Percentiles rank a stretch among this genome's conserved stretches.
These are phyloP conservation scores for Sinonovacula constricta DNA, from an alignment of 1,140 invertebrate genomes.

Conservation along the genomic window DNA sequence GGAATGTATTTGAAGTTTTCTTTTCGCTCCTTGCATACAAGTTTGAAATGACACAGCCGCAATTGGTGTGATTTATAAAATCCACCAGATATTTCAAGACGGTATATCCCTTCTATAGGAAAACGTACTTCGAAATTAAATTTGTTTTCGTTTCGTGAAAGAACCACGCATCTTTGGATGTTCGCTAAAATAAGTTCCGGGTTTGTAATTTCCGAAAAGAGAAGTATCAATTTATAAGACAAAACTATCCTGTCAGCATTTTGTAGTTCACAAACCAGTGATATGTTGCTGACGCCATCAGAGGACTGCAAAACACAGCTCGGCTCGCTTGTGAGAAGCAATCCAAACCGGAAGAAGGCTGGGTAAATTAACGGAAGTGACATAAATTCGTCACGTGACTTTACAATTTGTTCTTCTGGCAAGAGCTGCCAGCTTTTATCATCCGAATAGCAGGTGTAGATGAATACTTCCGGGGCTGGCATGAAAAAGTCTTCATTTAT, in stretches of 20 bases:
- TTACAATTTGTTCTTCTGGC: conserved; percentile 3
- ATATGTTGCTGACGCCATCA: conserved; percentile 25
- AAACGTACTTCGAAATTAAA: conserved; percentile 39
- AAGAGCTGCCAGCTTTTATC: conserved; percentile 26
- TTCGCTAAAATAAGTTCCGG: conserved; percentile 2
- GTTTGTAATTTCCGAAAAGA: background rate
- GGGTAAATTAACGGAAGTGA: conserved; percentile 30
- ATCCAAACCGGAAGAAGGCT: conserved; percentile 38
- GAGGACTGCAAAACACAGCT: conserved; percentile 15
- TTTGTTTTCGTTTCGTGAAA: conserved; percentile 18
- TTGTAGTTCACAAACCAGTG: conserved; percentile 17
- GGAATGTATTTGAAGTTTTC: conserved; percentile 19
- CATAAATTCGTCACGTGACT: conserved; percentile 18
- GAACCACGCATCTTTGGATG: conserved; percentile 1
- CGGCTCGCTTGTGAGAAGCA: conserved; percentile 5
- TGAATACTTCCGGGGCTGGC: conserved; percentile 40
- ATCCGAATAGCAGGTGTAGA: conserved; percentile 26
- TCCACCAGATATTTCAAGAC: conserved; percentile 28
- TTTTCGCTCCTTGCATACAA: conserved; percentile 21
- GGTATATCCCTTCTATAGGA: conserved; percentile 40
- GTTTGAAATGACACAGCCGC: conserved; percentile 30
- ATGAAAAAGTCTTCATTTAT: conserved; percentile 48
- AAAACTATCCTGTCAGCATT: conserved; percentile 26
- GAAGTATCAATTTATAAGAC: conserved; percentile 23
- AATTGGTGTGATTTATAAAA: conserved; percentile 17